These are phyloP conservation scores for Protonemura montana DNA, from an alignment of 2,888 invertebrate genomes.

Conservation along the genomic window DNA sequence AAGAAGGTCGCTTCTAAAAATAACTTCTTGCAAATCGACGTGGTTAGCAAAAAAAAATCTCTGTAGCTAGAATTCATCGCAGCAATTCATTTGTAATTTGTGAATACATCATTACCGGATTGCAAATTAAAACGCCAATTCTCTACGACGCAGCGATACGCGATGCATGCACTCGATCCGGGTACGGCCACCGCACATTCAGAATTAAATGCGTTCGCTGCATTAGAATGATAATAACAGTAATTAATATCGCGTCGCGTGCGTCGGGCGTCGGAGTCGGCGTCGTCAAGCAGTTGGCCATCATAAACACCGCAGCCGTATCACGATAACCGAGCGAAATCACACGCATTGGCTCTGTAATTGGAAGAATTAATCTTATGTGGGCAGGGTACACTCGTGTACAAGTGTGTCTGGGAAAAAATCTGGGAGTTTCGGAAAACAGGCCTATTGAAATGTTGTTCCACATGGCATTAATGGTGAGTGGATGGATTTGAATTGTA, in stretches of 20 bases:
- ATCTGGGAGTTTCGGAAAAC: background rate
- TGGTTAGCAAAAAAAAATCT: background rate
- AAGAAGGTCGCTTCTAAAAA: background rate
- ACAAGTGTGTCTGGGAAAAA: background rate
- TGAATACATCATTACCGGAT: background rate
- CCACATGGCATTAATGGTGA: constrained; percentile 5
- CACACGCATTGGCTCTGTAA: background rate
- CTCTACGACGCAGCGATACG: background rate
- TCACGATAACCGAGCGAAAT: background rate
- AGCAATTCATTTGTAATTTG: background rate
- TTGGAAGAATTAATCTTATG: background rate
- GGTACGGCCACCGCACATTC: background rate
- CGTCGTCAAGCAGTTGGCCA: background rate
- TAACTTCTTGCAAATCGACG: background rate
- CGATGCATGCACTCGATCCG: background rate
- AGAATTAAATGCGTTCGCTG: background rate
- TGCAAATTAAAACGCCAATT: background rate
- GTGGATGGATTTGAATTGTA: constrained; percentile 12
- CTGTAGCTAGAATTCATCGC: background rate
- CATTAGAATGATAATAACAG: constrained; percentile 22
- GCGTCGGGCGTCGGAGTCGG: constrained; percentile 13
- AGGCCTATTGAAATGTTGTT: background rate
- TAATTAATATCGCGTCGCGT: constrained; percentile 15
- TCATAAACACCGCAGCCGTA: background rate
- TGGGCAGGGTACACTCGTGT: background rate